A percentile compares a stretch with the other conserved stretches of the same genome.
Conservation (phyloP, 2,888 invertebrate species). For the Melinopterus prodromus region DNA sequence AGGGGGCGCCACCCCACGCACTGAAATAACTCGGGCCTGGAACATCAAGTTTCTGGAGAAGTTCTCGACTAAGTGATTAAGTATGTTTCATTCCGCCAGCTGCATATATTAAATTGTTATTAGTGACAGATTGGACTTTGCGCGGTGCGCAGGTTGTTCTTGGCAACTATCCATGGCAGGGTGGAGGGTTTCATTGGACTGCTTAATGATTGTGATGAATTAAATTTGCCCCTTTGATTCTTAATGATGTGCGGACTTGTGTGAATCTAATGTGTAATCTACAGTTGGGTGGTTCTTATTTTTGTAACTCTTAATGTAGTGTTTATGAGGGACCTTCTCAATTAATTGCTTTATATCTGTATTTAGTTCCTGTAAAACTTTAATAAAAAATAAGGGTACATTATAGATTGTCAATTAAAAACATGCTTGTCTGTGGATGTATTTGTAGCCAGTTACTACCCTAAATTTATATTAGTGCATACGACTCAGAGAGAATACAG, state of each 20-base stretch:
- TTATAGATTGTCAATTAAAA: no score
- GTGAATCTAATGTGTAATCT: not conserved
- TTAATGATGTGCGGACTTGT: not conserved
- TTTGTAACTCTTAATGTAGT: no score
- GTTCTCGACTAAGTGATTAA: slow-evolving; percentile 36
- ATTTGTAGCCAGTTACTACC: no score
- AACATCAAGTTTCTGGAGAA: slow-evolving; percentile 34
- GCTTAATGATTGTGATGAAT: not conserved
- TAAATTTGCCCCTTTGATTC: not conserved
- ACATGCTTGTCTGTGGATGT: no score
- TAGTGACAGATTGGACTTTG: slow-evolving; percentile 26
- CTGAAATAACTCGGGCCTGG: slow-evolving; percentile 30
- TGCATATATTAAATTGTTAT: slow-evolving; percentile 35
- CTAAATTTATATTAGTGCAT: no score
- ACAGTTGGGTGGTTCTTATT: no score
- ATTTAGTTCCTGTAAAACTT: no score
- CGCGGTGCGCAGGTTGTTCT: not conserved
- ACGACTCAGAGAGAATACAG: no score
- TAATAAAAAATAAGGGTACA: no score
- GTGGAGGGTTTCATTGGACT: not conserved
- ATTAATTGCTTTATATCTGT: no score
- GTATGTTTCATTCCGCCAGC: slow-evolving; percentile 31
- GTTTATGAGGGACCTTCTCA: no score
- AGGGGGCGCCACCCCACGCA: slow-evolving; percentile 14
- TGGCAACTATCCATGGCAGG: not conserved